Conservation (phyloP, 1,140 invertebrate species). For the Drosophila bipectinata region DNA sequence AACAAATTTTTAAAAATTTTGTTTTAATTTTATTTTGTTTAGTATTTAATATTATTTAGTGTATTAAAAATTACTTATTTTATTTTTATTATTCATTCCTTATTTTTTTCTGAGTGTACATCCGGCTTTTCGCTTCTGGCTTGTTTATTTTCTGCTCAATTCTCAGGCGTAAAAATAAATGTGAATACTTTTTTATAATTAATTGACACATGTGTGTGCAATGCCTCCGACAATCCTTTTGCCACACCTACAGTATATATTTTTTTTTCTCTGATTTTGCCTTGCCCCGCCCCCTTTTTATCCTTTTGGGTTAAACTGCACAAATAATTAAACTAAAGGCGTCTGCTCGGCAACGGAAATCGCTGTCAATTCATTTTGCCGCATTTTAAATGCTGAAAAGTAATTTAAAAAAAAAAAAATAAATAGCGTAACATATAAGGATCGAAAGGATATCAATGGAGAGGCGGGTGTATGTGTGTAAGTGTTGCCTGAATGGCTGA, state of each 20-base stretch:
- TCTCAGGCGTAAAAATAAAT: slow-evolving; percentile 41
- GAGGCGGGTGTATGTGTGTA: slow-evolving; percentile 13
- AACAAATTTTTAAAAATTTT: too few species aligned
- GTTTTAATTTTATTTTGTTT: not conserved
- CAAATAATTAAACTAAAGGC: slow-evolving; percentile 78
- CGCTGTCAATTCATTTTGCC: slow-evolving; percentile 78
- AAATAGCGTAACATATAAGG: slow-evolving; percentile 52
- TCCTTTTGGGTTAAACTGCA: slow-evolving; percentile 45
- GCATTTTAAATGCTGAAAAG: slow-evolving; percentile 79
- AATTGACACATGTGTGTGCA: slow-evolving; percentile 68
- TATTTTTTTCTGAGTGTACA: not conserved
- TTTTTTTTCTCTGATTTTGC: not conserved
- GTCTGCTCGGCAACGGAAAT: slow-evolving; percentile 57
- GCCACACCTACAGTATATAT: not conserved
- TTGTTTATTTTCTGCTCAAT: slow-evolving; percentile 32
- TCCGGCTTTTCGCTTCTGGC: slow-evolving; percentile 11
- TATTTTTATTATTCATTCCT: not conserved
- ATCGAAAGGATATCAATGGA: slow-evolving; percentile 71
- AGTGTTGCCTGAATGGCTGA: slow-evolving; percentile 36
- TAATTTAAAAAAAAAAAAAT: slow-evolving; percentile 40
- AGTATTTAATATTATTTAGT: not conserved
- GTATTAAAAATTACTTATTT: not conserved
- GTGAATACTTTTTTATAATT: slow-evolving; percentile 62
- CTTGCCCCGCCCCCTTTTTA: slow-evolving; percentile 17
- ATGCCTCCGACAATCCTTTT: slow-evolving; percentile 32